These are phyloP conservation scores for Xiphydria camelus DNA, from an alignment of 2,888 invertebrate species.

Conservation along the genomic window DNA sequence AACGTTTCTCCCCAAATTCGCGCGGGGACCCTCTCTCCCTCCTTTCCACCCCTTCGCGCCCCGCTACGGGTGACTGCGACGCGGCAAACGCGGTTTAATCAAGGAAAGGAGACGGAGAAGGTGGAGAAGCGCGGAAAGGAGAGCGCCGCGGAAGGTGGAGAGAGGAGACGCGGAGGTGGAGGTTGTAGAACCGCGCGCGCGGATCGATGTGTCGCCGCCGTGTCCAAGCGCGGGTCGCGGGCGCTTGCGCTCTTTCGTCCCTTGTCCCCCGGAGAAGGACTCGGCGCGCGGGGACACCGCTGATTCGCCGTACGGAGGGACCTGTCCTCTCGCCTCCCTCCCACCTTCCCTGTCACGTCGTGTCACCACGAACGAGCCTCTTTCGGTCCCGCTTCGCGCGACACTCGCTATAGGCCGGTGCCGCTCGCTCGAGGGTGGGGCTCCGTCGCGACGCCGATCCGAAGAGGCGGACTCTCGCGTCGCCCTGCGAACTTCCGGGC, in stretches of 20 bases:
- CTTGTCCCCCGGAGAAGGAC: conserved; percentile 1
- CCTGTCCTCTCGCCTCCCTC: conserved; percentile 15
- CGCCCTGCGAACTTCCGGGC: background rate
- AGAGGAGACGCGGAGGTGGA: conserved; percentile 29
- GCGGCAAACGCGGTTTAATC: conserved; percentile 41
- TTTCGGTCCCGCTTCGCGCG: background rate
- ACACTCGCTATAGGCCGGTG: conserved; percentile 21
- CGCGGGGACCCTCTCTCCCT: too few species aligned
- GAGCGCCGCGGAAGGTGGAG: conserved; percentile 25
- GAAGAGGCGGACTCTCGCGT: background rate
- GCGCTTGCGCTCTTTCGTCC: conserved; percentile 47
- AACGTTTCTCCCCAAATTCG: too few species aligned
- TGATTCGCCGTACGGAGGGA: conserved; percentile 40
- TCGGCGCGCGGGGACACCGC: conserved; percentile 18
- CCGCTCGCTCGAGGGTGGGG: conserved; percentile 27
- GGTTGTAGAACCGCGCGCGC: conserved; percentile 48
- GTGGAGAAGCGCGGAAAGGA: conserved; percentile 21
- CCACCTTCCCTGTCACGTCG: background rate
- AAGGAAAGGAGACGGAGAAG: conserved; percentile 39
- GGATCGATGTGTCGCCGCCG: conserved; percentile 56
- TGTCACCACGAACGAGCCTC: background rate
- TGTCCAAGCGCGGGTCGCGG: conserved; percentile 50
- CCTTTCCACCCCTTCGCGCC: conserved; percentile 1
- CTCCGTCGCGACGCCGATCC: conserved; percentile 5
- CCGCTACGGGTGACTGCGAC: background rate